Conservation (phyloP, 2,113 vertebrate species). For the Amphiprion percula region DNA sequence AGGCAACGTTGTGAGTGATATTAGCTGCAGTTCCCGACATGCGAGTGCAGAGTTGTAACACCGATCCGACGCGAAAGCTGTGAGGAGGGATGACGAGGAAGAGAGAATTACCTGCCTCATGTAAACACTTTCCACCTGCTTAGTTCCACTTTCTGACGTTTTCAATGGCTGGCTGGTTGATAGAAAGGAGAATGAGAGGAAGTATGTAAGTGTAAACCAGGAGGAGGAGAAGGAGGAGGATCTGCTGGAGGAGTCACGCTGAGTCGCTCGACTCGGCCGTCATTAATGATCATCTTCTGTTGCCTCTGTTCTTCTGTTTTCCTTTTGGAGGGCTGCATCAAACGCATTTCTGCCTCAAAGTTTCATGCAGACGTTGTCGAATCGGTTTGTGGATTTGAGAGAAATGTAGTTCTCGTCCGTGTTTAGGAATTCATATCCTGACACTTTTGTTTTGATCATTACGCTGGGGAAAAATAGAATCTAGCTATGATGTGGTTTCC, state of each 20-base stretch:
- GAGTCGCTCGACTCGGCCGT: not conserved
- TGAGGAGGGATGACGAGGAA: not conserved
- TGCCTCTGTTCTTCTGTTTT: too few species aligned
- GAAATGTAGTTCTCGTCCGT: too few species aligned
- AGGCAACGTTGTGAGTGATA: not conserved
- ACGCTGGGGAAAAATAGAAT: too few species aligned
- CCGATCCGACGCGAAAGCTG: not conserved
- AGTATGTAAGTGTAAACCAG: too few species aligned
- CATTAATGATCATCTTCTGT: slow-evolving; percentile 15
- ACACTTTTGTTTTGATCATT: too few species aligned
- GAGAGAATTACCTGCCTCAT: not conserved
- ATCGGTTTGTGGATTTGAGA: too few species aligned
- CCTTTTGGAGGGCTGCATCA: slow-evolving; percentile 1
- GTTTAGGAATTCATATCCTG: too few species aligned
- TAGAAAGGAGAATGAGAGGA: not conserved
- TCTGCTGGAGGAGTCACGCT: too few species aligned
- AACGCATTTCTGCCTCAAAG: not conserved
- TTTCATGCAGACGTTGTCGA: too few species aligned
- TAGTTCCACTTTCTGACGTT: too few species aligned
- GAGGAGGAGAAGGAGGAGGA: too few species aligned
- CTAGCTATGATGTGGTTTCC: too few species aligned
- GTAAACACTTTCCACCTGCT: not conserved
- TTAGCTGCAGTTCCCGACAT: not conserved
- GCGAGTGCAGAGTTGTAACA: not conserved
- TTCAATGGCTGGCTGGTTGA: not conserved